Conservation (phyloP, 2,888 invertebrate species). For the Balanococcus diminutus region DNA sequence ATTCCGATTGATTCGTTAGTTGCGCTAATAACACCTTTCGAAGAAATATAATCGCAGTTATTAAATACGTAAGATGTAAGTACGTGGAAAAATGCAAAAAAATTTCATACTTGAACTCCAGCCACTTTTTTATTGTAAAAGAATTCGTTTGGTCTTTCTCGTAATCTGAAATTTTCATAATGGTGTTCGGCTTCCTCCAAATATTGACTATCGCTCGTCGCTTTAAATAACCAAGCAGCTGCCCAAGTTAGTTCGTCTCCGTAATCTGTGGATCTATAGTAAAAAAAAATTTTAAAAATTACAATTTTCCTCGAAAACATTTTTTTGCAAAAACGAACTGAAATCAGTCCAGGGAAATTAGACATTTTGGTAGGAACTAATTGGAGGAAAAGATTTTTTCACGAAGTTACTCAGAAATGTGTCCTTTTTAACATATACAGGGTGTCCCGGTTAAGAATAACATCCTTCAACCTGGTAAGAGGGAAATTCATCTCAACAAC, state of each 20-base stretch:
- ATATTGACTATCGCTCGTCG: conserved; percentile 64
- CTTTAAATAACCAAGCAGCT: conserved; percentile 66
- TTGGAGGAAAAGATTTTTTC: too few relatives aligned
- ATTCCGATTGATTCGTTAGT: conserved; percentile 62
- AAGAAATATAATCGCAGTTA: not conserved
- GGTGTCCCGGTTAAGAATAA: too few relatives aligned
- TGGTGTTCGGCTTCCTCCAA: conserved; percentile 64
- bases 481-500: too few relatives aligned
- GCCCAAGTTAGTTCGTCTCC: conserved; percentile 68
- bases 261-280: conserved; percentile 64
- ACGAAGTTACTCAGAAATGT: too few relatives aligned
- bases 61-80: not conserved
- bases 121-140: conserved; percentile 67
- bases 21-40: conserved; percentile 64
- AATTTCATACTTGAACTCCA: conserved; percentile 64
- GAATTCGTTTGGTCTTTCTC: conserved; percentile 64
- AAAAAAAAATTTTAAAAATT: too few relatives aligned
- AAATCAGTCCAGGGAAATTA: too few relatives aligned
- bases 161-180: conserved; percentile 64
- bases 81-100: not conserved
- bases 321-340: too few relatives aligned
- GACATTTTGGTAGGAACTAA: too few relatives aligned
- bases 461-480: too few relatives aligned
- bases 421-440: too few relatives aligned
- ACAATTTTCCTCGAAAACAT: too few relatives aligned